These are phyloP conservation scores for Listrodromus nycthemerus DNA, from an alignment of 2,888 invertebrate genomes.

Conservation along the genomic window DNA sequence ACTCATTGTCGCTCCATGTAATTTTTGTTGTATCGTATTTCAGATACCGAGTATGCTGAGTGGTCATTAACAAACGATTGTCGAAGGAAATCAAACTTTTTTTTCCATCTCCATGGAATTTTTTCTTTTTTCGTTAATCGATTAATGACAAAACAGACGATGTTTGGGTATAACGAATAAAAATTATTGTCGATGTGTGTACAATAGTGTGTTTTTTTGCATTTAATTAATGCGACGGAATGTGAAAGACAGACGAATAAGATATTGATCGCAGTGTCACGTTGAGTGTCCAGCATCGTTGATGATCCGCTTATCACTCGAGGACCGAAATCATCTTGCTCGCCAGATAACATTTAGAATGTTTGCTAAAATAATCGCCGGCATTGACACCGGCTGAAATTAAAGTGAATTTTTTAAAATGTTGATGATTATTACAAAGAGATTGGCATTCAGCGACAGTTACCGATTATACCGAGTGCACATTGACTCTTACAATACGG, in stretches of 20 bases:
- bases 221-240: background rate
- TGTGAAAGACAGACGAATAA: background rate
- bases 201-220: background rate
- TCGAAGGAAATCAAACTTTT: background rate
- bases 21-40: conserved; percentile 2
- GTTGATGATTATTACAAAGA: conserved; percentile 67
- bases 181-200: conserved; percentile 2
- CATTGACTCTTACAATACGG: no score
- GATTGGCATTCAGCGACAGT: conserved; percentile 70
- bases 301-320: conserved; percentile 5
- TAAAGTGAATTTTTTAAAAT: background rate
- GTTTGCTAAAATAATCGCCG: conserved; percentile 62
- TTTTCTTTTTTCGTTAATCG: background rate
- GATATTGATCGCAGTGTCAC: background rate
- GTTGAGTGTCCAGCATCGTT: background rate
- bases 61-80: background rate
- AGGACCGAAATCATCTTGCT: conserved; percentile 47
- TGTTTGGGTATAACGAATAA: conserved; percentile 8
- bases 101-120: background rate
- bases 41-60: conserved; percentile 34
- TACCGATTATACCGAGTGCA: no score
- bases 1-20: background rate
- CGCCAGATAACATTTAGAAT: conserved; percentile 66
- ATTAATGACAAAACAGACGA: conserved; percentile 19
- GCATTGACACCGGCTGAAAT: conserved; percentile 57